Base-by-base conservation (phyloP, 2,797 vertebrate genomes). In the Kryptolebias ocellatus region DNA sequence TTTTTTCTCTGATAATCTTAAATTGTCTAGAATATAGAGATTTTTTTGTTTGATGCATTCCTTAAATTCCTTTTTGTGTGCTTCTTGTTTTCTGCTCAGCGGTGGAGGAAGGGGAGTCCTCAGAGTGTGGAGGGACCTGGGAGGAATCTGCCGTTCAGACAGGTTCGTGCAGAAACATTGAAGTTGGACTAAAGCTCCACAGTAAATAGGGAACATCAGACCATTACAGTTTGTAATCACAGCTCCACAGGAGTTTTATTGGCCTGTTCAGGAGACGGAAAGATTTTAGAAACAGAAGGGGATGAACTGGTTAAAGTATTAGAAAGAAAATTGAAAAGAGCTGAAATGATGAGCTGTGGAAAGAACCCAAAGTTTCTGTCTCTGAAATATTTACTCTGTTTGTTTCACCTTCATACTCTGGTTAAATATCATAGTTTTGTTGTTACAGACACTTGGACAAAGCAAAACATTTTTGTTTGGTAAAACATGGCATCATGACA, bases 71-170 rank as follows among this genome's bases (percentile, higher is more conserved):
- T 81, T 34, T 69, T 37, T 58, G 58, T 67, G 8, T 70, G 44
- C 46, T 46, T 49, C 6, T 51, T 57, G 8, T 53, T 72, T 54
- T 72, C 45, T 72, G 64, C 90, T 76, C 89, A 97, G 91, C 95
- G 89, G 96, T 98, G 53, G 97, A 98, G 90, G 96, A 98, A 85
- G 95, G 95, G 42, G 96, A 97, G 91, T 94, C 96, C 77, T 95
- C 95, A 34, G 96, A 97, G 93, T 96, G 95, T 91, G 89, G 94
- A 57, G 92, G 95, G 88, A 94, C 93, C 92, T 98, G 96, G 97
- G 96, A 98, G 69, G 94, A 95, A 71, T 94, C 96, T 2, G 92
- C 95, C 78, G 91, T 95, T 80, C 95, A 95, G 89, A 95, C 96
- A 95, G 97, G 97, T 98, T 93, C 95, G 95, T 94, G 88, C 76